These are phyloP conservation scores for Muschampia staudingeri DNA, from an alignment of 2,888 invertebrate species.

Conservation along the genomic window DNA sequence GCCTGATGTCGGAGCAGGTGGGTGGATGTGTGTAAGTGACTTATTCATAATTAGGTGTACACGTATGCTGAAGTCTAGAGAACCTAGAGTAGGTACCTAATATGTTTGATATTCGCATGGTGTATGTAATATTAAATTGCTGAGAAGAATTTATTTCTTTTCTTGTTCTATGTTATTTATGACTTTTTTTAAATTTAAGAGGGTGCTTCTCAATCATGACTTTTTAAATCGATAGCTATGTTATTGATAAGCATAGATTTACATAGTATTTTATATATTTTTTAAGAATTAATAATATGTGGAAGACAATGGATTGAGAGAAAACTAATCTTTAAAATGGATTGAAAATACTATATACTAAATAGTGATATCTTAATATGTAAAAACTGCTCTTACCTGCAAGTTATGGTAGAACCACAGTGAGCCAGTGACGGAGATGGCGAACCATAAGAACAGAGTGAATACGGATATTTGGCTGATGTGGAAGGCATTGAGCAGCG, in stretches of 20 bases:
- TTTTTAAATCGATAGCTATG: too few species aligned
- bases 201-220: too few species aligned
- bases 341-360: too few species aligned
- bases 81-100: not conserved
- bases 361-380: not conserved
- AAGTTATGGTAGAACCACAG: conserved; percentile 96
- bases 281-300: too few species aligned
- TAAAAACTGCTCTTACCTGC: conserved; percentile 92
- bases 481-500: conserved; percentile 93
- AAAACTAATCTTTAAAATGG: too few species aligned
- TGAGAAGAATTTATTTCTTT: too few species aligned
- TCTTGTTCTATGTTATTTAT: too few species aligned
- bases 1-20: not conserved
- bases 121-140: too few species aligned
- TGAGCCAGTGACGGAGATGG: conserved; percentile 94
- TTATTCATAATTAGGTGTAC: conserved; percentile 3
- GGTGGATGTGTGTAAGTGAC: not conserved
- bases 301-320: too few species aligned
- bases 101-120: not conserved
- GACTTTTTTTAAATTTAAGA: too few species aligned
- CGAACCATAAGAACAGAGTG: conserved; percentile 95
- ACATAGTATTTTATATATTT: too few species aligned
- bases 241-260: too few species aligned
- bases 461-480: conserved; percentile 95
- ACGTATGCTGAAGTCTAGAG: not conserved